Base-by-base conservation (phyloP, 2,888 invertebrate genomes). In the Drosophila limbata region DNA sequence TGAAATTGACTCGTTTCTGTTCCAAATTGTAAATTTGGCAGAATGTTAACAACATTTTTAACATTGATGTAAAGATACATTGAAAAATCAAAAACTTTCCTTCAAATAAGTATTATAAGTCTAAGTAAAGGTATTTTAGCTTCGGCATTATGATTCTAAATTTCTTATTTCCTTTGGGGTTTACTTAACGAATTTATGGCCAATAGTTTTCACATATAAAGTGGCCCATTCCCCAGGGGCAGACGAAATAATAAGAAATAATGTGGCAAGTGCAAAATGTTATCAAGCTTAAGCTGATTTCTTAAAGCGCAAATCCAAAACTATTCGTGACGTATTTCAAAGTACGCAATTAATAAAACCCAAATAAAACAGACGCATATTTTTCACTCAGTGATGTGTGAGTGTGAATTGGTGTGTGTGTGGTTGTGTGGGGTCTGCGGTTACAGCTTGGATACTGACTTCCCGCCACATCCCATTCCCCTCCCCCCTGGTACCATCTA, bases 351-450 rank as follows among this genome's bases (percentile, higher is more conserved):
- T 61, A 28, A 48, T 17, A 21, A 33, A 50, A 50, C 13, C 2
- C 19, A 50, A n/a, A 35, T 13, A 0, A 35, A 50, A 13, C 31
- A 45, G 39, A 47, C 21, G 40, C 19, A 21, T 21, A 44, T 13
- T 21, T 21, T 48, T 55, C 19, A 21, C 6, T 37, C 40, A 44
- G 42, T 35, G 50, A 56, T 55, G 48, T 67, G 40, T 17, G n/a
- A 17, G 17, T 44, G 39, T 37, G 31, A 33, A 8, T 45, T 35
- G 47, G 19, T 45, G 42, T 35, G 17, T 55, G 15, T 45, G 39
- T 66, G 56, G 4, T 37, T 57, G 62, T 70, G 56, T 55, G 52
- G 52, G 53, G 53, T 60, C 42, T 77, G 73, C 53, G 73, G 63
- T 61, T 61, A 64, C 55, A 57, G 59, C 35, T 59, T 66, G 48